Conservation (phyloP, 64 coral and sea anemone species). For the Pocillopora damicornis region DNA sequence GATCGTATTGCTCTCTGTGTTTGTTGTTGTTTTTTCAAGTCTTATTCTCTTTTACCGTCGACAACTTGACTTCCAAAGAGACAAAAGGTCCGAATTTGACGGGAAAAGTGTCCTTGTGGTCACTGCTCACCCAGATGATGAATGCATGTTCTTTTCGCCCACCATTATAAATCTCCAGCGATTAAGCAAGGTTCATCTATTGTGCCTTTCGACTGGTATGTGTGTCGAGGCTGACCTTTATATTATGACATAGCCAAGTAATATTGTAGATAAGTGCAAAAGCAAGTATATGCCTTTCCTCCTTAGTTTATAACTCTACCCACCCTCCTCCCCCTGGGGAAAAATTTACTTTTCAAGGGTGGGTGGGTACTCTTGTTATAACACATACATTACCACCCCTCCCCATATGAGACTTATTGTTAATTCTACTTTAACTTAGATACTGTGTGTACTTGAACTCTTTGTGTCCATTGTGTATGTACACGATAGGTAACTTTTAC, state of each 20-base stretch:
- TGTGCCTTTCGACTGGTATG: constrained; percentile 87
- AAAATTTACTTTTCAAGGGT: too few relatives aligned
- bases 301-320: too few relatives aligned
- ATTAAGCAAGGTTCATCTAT: constrained; percentile 46
- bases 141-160: constrained; percentile 98
- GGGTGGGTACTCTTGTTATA: too few relatives aligned
- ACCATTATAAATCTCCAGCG: constrained; percentile 59
- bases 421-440: too few relatives aligned
- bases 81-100: constrained; percentile 21
- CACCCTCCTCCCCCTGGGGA: too few relatives aligned
- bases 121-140: constrained; percentile 94
- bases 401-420: too few relatives aligned
- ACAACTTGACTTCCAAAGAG: background rate
- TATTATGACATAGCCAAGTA: too few relatives aligned
- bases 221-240: background rate
- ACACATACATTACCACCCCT: too few relatives aligned
- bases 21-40: constrained; percentile 1
- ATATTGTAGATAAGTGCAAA: too few relatives aligned
- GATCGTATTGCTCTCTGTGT: constrained; percentile 3
- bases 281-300: too few relatives aligned
- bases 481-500: constrained; percentile 74
- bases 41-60: background rate
- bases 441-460: too few relatives aligned
- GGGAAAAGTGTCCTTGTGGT: constrained; percentile 64
- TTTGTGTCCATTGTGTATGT: background rate